Evolutionary conservation across 2,113 vertebrate genomes (phyloP).

Genomic region (Catharus fuscescens): DNA sequence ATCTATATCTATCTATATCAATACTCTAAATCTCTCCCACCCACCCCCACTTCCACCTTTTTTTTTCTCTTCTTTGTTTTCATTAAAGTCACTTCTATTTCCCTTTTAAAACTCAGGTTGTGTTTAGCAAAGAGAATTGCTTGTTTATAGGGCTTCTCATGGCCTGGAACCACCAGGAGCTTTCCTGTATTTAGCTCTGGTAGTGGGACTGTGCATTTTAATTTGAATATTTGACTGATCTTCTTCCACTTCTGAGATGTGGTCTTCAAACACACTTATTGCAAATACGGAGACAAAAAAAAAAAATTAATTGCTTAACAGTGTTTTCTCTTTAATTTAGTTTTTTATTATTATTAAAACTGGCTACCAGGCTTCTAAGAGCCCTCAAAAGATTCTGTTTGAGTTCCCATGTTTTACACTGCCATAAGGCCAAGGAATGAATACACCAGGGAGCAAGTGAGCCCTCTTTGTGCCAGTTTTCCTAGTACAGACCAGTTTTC

Average conservation of each 20-base stretch:
- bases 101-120: neutral
- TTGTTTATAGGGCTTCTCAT: neutral
- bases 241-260: neutral
- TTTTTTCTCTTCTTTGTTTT: neutral
- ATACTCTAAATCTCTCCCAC: neutral
- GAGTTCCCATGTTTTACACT: neutral
- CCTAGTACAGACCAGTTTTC: neutral
- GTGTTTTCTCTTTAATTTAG: neutral
- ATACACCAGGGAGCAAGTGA: neutral
- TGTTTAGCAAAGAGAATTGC: neutral
- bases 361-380: neutral
- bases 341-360: neutral
- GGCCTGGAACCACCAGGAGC: neutral
- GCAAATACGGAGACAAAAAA: neutral
- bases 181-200: neutral
- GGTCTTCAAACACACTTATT: neutral
- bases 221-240: neutral
- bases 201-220: neutral
- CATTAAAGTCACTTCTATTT: neutral
- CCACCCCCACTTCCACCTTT: rapidly evolving
- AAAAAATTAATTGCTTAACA: neutral
- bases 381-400: neutral
- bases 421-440: neutral
- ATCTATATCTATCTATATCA: too few species aligned
- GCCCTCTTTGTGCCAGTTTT: neutral